Conservation (phyloP, 1,140 invertebrate genomes). For the Trialeurodes vaporariorum region DNA sequence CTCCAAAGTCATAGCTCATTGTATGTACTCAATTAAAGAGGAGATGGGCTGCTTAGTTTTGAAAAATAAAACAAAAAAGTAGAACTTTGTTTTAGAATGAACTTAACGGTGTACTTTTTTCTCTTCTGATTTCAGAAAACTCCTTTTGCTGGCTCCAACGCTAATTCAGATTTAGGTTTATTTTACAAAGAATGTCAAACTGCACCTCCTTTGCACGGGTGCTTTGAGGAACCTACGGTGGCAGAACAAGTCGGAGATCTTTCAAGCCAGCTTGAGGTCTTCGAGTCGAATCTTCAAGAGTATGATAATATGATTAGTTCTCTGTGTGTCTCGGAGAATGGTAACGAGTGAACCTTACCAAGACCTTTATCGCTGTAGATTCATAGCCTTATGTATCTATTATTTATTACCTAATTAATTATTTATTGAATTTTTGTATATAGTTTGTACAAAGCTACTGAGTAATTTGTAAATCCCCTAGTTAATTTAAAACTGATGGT, state of each 20-base stretch:
- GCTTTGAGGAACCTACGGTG: conserved; percentile 44
- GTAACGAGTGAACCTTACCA: conserved; percentile 38
- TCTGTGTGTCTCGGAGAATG: conserved; percentile 44
- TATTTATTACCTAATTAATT: neutral
- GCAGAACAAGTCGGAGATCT: conserved; percentile 53
- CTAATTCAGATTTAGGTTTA: conserved; percentile 52
- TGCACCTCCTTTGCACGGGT: conserved; percentile 54
- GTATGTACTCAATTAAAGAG: too few species aligned
- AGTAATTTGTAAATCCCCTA: too few species aligned
- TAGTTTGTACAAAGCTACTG: too few species aligned
- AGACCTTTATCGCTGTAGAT: too few species aligned
- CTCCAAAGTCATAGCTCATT: too few species aligned
- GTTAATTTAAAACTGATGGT: too few species aligned
- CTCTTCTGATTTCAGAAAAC: conserved; percentile 40
- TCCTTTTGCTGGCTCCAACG: conserved; percentile 43
- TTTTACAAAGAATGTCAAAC: conserved; percentile 69
- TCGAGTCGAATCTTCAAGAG: conserved; percentile 57
- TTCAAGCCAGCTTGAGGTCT: conserved; percentile 55
- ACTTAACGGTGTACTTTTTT: too few species aligned
- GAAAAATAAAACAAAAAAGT: too few species aligned
- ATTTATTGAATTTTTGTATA: neutral
- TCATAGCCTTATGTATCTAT: neutral
- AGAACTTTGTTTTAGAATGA: too few species aligned
- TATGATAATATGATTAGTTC: conserved; percentile 60
- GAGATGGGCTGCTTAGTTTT: too few species aligned